Evolutionary conservation across 2,888 invertebrate genomes (phyloP).

Genomic region (Scrobipalpa costella): DNA sequence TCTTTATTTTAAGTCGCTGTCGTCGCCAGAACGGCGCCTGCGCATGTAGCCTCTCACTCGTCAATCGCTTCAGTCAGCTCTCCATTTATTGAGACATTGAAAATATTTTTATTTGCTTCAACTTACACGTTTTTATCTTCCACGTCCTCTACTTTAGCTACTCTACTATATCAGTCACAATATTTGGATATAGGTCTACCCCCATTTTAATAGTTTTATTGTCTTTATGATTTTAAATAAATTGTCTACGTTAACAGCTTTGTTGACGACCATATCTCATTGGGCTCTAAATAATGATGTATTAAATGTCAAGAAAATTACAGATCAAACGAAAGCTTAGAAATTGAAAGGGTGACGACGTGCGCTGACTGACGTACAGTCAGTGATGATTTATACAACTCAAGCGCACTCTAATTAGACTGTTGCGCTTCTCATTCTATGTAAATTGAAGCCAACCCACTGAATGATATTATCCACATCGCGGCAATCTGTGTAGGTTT

Average conservation of each 20-base stretch:
- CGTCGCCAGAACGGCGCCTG: conserved; percentile 41
- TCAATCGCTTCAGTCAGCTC: conserved; percentile 36
- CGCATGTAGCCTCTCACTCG: conserved; percentile 44
- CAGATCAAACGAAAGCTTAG: conserved; percentile 18
- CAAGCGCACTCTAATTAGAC: conserved; percentile 66
- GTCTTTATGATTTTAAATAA: not conserved
- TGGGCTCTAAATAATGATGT: conserved; percentile 33
- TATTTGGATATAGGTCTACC: no score
- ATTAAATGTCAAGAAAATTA: conserved; percentile 31
- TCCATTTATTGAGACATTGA: conserved; percentile 22
- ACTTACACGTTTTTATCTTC: not conserved
- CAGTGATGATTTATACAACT: conserved; percentile 63
- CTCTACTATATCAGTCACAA: no score
- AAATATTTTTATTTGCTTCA: not conserved
- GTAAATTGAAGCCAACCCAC: conserved; percentile 57
- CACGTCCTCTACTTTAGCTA: no score
- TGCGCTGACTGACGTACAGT: conserved; percentile 50
- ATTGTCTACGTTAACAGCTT: not conserved
- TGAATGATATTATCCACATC: conserved; percentile 48
- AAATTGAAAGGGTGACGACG: conserved; percentile 16
- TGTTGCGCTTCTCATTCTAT: conserved; percentile 67
- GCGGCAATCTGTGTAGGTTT: conserved; percentile 46
- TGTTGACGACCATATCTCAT: not conserved
- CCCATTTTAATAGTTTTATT: no score
- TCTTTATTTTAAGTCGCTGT: conserved; percentile 32